Evolutionary conservation across 1,140 invertebrate species (phyloP), one percentile per base, ranked within the genome.

Genomic region (Leptinotarsa lineolata): DNA sequence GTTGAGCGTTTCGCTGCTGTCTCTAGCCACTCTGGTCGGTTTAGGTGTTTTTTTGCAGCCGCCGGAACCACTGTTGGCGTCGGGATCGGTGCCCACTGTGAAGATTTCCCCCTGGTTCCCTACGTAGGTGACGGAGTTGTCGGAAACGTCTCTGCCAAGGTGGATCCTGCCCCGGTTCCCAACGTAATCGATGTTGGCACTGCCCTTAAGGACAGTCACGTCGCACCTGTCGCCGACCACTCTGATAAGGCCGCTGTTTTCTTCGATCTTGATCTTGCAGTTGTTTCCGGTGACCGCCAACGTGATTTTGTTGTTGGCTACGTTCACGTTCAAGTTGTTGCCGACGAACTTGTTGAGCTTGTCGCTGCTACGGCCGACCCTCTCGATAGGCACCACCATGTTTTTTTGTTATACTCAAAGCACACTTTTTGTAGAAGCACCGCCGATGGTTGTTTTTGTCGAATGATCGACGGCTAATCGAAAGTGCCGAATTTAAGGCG

Each of bases 141-240:
- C 48, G n/a, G 65, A 44, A 39, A 73, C 67, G 12, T 44, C 58
- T 20, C 12, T 15, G 8, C 72, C 72, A 12, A 69, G 22, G 2
- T 22, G 18, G 15, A 73, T 73, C 59, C 48, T 73, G n/a, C 72
- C 72, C 20, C 22, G 48, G 48, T 73, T 73, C 22, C 72, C 72
- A 20, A 73, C 59, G 67, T 73, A 73, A 20, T 73, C 30, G 18
- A 73, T 73, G 16, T 46, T 60, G n/a, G 65, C 72, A 11, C 39
- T 73, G 22, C 72, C 72, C 15, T 72, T 72, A 20, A 54, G 48
- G 8, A 72, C 71, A 18, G 60, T 66, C 22, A 72, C 13, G 6
- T 67, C 64, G 21, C 71, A 72, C 65, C 58, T 66, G 44, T 72
- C 63, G 4, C 71, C 71, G 11, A 72, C 24, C 18, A 72, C 48